A percentile compares a stretch with the other conserved stretches of the same genome.
Evolutionary conservation across 2,888 invertebrate species (phyloP).

Genomic region (Cryptosula pallasiana): DNA sequence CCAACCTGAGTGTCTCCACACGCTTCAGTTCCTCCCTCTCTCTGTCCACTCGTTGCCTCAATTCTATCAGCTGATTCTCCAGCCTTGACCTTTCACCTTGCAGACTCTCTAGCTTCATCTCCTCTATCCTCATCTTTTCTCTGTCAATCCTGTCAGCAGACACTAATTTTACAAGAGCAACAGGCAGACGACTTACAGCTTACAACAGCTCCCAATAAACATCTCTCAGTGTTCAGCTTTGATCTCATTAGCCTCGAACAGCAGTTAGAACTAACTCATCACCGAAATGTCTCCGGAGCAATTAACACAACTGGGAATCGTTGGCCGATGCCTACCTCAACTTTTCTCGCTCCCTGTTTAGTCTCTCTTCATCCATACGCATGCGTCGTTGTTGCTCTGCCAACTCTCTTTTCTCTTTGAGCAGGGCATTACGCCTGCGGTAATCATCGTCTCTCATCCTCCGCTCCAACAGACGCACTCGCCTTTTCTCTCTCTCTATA

Average conservation of each 20-base stretch:
- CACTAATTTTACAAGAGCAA: no score
- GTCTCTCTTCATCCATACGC: slow-evolving; percentile 74
- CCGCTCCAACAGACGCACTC: slow-evolving; percentile 70
- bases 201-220: no score
- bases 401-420: slow-evolving; percentile 13
- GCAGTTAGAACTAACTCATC: slow-evolving; percentile 23
- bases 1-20: slow-evolving; percentile 39
- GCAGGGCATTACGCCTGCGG: slow-evolving; percentile 59
- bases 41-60: slow-evolving; percentile 57
- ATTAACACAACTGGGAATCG: background rate
- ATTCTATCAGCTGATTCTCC: slow-evolving; percentile 58
- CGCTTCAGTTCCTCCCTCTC: slow-evolving; percentile 79
- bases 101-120: slow-evolving; percentile 8
- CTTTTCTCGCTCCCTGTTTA: slow-evolving; percentile 59
- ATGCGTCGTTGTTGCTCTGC: background rate
- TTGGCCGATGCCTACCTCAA: slow-evolving; percentile 35
- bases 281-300: slow-evolving; percentile 53
- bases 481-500: slow-evolving; percentile 47
- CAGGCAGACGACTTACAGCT: no score
- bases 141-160: slow-evolving; percentile 59
- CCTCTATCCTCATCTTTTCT: slow-evolving; percentile 62
- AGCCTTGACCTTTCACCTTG: slow-evolving; percentile 17
- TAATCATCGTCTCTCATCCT: slow-evolving; percentile 71
- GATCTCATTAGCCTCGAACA: slow-evolving; percentile 12
- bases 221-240: background rate